phyloP scores from a whole-genome alignment of 1,140 invertebrate species.

The Drosophila yakuba region DNA sequence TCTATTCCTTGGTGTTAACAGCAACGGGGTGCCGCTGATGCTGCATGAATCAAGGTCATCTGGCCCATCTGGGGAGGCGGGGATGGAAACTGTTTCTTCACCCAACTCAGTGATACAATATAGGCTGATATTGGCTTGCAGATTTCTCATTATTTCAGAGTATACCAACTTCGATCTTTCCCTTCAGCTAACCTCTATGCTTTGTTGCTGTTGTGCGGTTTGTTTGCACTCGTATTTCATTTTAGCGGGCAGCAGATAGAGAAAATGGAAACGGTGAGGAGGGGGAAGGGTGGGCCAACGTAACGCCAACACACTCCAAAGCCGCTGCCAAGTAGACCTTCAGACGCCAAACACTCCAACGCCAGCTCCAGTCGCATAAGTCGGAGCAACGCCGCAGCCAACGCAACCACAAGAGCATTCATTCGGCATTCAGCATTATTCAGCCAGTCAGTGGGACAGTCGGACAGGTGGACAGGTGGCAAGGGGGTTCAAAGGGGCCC shows the following conservation, averaged over 20 bases:
- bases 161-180: constrained; percentile 5
- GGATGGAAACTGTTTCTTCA: neutral
- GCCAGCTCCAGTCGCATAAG: constrained; percentile 50
- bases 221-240: constrained; percentile 75
- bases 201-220: constrained; percentile 27
- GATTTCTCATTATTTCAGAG: neutral
- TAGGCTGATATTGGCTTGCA: neutral
- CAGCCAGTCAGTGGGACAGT: constrained; percentile 56
- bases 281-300: constrained; percentile 35
- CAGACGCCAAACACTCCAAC: constrained; percentile 83
- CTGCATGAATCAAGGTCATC: constrained; percentile 29
- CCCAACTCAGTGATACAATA: neutral
- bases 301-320: constrained; percentile 79
- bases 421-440: constrained; percentile 48
- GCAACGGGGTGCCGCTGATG: constrained; percentile 4
- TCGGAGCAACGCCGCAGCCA: constrained; percentile 48
- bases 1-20: neutral
- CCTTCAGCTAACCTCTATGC: neutral
- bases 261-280: constrained; percentile 3
- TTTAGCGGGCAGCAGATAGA: constrained; percentile 51
- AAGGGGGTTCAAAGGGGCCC: constrained; percentile 11
- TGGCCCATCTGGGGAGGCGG: neutral
- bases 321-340: constrained; percentile 80
- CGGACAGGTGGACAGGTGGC: constrained; percentile 54
- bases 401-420: constrained; percentile 56